Percentiles rank a stretch among this genome's conserved stretches.
These are phyloP conservation scores for Naso thynnoides DNA, from an alignment of 2,797 vertebrate genomes.

Conservation along the genomic window DNA sequence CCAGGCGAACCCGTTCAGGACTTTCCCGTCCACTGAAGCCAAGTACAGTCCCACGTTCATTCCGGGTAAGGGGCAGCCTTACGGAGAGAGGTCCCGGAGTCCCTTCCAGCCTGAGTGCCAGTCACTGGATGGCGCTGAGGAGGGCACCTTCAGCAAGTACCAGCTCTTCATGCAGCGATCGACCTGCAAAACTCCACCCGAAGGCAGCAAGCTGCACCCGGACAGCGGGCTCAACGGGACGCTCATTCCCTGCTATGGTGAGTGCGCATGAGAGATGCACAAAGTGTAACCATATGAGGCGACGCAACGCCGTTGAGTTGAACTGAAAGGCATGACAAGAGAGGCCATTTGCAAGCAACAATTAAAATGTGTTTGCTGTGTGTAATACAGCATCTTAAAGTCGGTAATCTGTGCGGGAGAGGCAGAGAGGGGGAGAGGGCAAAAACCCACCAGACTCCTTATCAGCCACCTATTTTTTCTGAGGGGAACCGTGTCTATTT, in stretches of 20 bases:
- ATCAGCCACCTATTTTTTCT: neutral
- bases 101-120: conserved; percentile 93
- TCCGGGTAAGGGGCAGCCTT: conserved; percentile 91
- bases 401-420: conserved; percentile 6
- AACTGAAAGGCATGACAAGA: conserved; percentile 4
- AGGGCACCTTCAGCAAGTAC: conserved; percentile 92
- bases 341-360: conserved; percentile 1
- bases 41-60: conserved; percentile 94
- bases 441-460: neutral
- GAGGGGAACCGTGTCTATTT: neutral
- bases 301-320: neutral
- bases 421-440: conserved; percentile 13
- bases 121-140: conserved; percentile 89
- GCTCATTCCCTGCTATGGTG: conserved; percentile 93
- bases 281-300: neutral
- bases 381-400: conserved; percentile 19
- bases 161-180: conserved; percentile 92
- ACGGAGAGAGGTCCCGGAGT: conserved; percentile 90
- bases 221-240: conserved; percentile 89
- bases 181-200: conserved; percentile 91
- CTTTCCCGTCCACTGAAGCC: conserved; percentile 89
- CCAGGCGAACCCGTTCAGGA: conserved; percentile 90
- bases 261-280: conserved; percentile 67
- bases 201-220: conserved; percentile 89
- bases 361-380: neutral